phyloP scores from a whole-genome alignment of 2,888 invertebrate species.

The Axea sp. region DNA sequence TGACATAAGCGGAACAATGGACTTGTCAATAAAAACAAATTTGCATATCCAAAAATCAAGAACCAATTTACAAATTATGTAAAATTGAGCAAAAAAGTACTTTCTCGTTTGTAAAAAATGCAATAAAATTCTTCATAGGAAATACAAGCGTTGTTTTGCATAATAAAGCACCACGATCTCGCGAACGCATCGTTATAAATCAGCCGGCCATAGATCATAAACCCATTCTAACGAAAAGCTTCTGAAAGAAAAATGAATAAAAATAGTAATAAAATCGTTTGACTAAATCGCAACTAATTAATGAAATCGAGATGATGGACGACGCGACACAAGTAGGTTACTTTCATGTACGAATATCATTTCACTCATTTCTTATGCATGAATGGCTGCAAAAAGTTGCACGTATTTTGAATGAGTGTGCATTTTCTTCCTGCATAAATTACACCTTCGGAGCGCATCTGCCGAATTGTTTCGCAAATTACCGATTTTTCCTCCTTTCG shows the following conservation, averaged over 20 bases:
- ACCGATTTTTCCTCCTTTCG: background rate
- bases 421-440: conserved; percentile 14
- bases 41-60: too few species aligned
- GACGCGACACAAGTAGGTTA: conserved; percentile 46
- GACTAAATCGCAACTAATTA: conserved; percentile 50
- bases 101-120: too few species aligned
- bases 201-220: conserved; percentile 12
- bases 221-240: conserved; percentile 7
- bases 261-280: conserved; percentile 2
- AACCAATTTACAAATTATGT: too few species aligned
- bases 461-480: conserved; percentile 1
- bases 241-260: conserved; percentile 6
- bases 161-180: conserved; percentile 15
- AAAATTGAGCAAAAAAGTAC: too few species aligned
- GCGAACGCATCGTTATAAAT: conserved; percentile 6
- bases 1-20: too few species aligned
- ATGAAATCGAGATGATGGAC: conserved; percentile 48
- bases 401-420: conserved; percentile 3
- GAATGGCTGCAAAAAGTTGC: conserved; percentile 30
- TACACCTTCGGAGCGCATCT: background rate
- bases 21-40: too few species aligned
- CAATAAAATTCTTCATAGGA: background rate
- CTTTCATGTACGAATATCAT: conserved; percentile 54
- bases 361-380: conserved; percentile 59
- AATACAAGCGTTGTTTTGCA: conserved; percentile 16